Conservation (phyloP, 2,888 invertebrate species). For the Linnaemya tessellans region DNA sequence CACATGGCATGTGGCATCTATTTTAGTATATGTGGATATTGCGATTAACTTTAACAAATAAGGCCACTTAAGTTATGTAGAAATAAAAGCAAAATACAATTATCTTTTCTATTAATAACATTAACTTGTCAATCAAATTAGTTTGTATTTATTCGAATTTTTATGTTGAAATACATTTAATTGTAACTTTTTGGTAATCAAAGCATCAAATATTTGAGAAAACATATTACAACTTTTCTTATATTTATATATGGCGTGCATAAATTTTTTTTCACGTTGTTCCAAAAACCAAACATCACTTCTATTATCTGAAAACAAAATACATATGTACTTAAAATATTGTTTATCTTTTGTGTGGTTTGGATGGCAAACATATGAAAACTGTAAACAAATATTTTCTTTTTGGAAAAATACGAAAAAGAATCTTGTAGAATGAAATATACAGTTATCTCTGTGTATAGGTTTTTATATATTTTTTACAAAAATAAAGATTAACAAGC, state of each 20-base stretch:
- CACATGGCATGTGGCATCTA: too few species aligned
- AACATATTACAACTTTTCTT: background rate
- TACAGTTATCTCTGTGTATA: too few species aligned
- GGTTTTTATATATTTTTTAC: too few species aligned
- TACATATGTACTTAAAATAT: too few species aligned
- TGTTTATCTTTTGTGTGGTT: background rate
- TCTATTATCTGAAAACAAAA: background rate
- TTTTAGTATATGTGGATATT: too few species aligned
- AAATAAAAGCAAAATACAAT: background rate
- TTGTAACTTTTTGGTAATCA: background rate
- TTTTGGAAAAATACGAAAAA: too few species aligned
- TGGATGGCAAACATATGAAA: too few species aligned
- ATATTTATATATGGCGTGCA: background rate
- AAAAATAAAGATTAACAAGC: too few species aligned
- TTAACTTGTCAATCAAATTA: background rate
- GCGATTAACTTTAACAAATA: background rate
- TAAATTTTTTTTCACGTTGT: background rate
- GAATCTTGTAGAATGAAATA: too few species aligned
- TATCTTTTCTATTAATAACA: background rate
- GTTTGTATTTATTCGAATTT: background rate
- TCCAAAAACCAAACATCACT: background rate
- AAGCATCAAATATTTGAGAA: background rate
- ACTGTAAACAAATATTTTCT: too few species aligned
- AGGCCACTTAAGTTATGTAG: background rate
- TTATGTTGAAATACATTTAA: background rate